Evolutionary conservation across 1,140 invertebrate genomes (phyloP), one percentile per base, ranked within the genome.

Genomic region (Ostrea edulis): DNA sequence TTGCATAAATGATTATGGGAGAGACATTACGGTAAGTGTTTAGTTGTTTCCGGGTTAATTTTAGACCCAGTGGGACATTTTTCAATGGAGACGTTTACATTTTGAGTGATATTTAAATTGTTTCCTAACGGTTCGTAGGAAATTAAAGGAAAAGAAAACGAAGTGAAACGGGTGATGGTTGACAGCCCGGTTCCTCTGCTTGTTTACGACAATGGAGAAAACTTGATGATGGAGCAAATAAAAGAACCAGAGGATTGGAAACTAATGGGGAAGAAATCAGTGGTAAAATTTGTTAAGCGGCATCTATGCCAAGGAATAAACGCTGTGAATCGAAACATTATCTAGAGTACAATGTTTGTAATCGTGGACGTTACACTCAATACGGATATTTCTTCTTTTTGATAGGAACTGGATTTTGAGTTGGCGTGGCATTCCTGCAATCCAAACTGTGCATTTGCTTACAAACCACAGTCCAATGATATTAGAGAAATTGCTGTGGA

Each of bases 1-100:
- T 25, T 87, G 86, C 22, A 84, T 89, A 17, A 89, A 87, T 52
- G 77, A 87, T 52, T 87, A 87, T 68, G 68, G 68, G 0, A 44
- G 54, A 8, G 87, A 88, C 12, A 87, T 85, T 22, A 85, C 85
- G 83, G 88, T 87, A 20, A 81, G 62, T 84, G 29, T 44, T 25
- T 4, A 77, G 3, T 12, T 29, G 22, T 35, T 77, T 35, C 29
- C 12, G 25, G 7, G 22, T n/a, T 62, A 17, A 58, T 58, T 5
- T 12, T 62, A 17, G n/a, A 62, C 2, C n/a, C n/a, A 58, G 7
- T 62, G 14, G 12, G 7, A 14, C 58, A 20, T n/a, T n/a, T n/a
- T n/a, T n/a, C n/a, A n/a, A n/a, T n/a, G n/a, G n/a, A n/a, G n/a
- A 17, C 55, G n/a, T 62, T 11, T 62, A 62, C 58, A 62, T 17